Conservation (phyloP, 2,797 vertebrate species). For the Gymnopithys bicolor region DNA sequence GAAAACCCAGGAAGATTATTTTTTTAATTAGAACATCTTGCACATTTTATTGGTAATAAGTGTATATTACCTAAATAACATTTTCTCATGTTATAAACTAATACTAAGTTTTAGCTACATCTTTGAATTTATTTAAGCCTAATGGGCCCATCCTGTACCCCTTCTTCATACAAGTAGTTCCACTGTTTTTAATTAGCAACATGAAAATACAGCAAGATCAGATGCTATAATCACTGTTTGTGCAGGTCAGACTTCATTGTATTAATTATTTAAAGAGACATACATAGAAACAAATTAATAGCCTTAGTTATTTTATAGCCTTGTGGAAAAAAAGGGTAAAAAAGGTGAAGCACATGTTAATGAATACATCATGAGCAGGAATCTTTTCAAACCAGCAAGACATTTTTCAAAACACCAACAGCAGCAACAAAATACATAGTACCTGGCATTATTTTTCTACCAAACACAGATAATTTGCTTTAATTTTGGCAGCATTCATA, state of each 20-base stretch:
- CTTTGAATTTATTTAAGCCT: background rate
- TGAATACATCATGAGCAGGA: background rate
- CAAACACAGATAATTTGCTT: conserved; percentile 36
- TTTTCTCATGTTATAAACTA: background rate
- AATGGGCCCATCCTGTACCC: background rate
- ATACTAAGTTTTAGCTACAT: background rate
- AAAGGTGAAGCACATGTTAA: background rate
- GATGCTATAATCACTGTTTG: conserved; percentile 17
- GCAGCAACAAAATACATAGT: background rate
- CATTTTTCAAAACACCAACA: background rate
- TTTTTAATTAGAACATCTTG: background rate
- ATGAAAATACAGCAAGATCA: background rate
- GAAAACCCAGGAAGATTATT: background rate
- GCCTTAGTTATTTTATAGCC: conserved; percentile 18
- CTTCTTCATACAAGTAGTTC: background rate
- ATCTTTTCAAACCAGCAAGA: background rate
- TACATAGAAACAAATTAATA: conserved; percentile 47
- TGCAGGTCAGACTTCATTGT: conserved; percentile 19
- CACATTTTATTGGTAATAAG: background rate
- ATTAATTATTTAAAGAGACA: conserved; percentile 61
- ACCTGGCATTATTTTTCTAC: background rate
- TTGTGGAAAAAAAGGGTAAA: background rate
- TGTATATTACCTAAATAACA: background rate
- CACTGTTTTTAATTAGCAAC: background rate
- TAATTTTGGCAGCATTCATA: background rate